These are phyloP conservation scores for Nemopilema nomurai DNA, from an alignment of 30 jellyfish, hydroid and myxozoan species.

Conservation along the genomic window DNA sequence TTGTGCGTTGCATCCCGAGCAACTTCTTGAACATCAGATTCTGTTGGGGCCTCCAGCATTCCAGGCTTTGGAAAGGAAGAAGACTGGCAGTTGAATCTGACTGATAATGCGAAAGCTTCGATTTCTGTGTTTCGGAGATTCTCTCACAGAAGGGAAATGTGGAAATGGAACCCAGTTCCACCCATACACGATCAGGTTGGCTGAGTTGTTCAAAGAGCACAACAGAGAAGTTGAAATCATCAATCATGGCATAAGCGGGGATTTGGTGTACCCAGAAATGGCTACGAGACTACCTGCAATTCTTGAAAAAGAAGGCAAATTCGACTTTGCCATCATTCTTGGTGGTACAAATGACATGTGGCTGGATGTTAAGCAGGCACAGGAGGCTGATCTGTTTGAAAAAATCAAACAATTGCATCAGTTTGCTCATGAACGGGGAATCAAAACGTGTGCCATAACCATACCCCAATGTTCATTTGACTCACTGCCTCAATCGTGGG, in stretches of 20 bases:
- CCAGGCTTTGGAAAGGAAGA: too few relatives aligned
- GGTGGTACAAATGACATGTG: slow-evolving; percentile 91
- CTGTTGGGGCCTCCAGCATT: too few relatives aligned
- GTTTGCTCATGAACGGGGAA: slow-evolving; percentile 43
- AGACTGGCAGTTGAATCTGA: too few relatives aligned
- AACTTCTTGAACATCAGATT: too few relatives aligned
- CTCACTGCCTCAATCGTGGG: slow-evolving; percentile 24
- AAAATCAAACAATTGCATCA: slow-evolving; percentile 61
- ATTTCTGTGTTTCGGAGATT: slow-evolving; percentile 90
- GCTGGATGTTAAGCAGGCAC: slow-evolving; percentile 23
- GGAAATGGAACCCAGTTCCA: slow-evolving; percentile 66
- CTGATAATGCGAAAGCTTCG: not conserved
- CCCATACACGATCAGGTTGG: slow-evolving; percentile 68
- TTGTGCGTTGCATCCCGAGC: too few relatives aligned
- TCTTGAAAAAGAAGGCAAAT: slow-evolving; percentile 10
- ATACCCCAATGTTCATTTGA: slow-evolving; percentile 67
- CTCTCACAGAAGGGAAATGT: slow-evolving; percentile 93
- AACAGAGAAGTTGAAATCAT: slow-evolving; percentile 11
- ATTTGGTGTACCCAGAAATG: slow-evolving; percentile 77
- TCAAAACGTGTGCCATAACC: slow-evolving; percentile 77
- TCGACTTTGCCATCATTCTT: slow-evolving; percentile 67
- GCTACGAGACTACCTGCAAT: slow-evolving; percentile 43
- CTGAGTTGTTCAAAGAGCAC: slow-evolving; percentile 20
- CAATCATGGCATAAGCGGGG: slow-evolving; percentile 78
- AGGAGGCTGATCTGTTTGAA: slow-evolving; percentile 38